Conservation (phyloP, 2,888 invertebrate species). For the Crematogaster levior region DNA sequence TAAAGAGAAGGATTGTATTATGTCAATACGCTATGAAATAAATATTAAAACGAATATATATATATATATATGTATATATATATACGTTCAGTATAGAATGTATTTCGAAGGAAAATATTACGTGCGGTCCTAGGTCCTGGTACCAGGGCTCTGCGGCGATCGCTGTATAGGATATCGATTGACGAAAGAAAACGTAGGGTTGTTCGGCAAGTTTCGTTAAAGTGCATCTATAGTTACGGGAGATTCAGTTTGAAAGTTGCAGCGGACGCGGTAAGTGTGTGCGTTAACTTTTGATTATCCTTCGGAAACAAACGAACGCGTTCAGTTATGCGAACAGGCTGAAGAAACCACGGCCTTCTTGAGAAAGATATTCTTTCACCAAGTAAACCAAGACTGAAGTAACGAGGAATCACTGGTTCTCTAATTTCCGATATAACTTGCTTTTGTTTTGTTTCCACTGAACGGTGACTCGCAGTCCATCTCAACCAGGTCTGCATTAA, state of each 20-base stretch:
- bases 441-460: background rate
- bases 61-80: too few relatives aligned
- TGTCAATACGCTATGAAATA: background rate
- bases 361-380: constrained; percentile 13
- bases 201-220: constrained; percentile 30
- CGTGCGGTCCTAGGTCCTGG: background rate
- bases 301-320: constrained; percentile 42
- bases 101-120: constrained; percentile 39
- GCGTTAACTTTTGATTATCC: constrained; percentile 58
- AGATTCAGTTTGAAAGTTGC: constrained; percentile 43
- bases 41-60: background rate
- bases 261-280: constrained; percentile 52
- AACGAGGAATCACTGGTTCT: constrained; percentile 69
- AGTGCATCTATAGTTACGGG: constrained; percentile 21
- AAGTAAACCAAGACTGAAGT: constrained; percentile 72
- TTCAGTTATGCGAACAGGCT: constrained; percentile 29
- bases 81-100: background rate
- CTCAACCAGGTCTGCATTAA: background rate
- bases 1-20: background rate
- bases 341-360: background rate
- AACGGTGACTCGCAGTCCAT: background rate
- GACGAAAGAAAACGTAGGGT: background rate
- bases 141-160: background rate
- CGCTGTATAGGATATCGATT: constrained; percentile 37
- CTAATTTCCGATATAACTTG: constrained; percentile 56